Evolutionary conservation across 2,113 vertebrate species (phyloP).

Genomic region (Candoia aspera): DNA sequence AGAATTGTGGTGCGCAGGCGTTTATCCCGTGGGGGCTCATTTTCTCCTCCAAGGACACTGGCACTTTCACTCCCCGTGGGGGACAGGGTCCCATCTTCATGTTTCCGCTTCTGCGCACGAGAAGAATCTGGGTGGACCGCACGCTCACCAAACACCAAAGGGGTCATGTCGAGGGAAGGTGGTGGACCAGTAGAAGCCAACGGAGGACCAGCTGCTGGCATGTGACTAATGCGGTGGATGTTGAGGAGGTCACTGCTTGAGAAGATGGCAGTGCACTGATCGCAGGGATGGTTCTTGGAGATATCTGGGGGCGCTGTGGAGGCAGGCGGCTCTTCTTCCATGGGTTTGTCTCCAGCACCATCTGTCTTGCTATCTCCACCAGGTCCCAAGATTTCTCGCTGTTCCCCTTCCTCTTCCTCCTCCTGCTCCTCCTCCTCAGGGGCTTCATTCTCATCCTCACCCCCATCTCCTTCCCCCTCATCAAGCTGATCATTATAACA

Average conservation of each 20-base stretch:
- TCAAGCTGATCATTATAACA: constrained; percentile 65
- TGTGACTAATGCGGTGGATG: not conserved
- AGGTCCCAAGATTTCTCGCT: not conserved
- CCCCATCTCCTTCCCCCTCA: constrained; percentile 59
- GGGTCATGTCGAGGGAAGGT: constrained; percentile 45
- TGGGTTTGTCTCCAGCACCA: constrained; percentile 33
- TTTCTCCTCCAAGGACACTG: constrained; percentile 49
- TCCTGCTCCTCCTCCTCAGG: constrained; percentile 49
- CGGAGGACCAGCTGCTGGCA: not conserved
- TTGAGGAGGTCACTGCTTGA: not conserved
- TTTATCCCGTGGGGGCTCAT: constrained; percentile 71
- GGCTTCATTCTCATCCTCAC: constrained; percentile 50
- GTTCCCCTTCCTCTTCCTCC: constrained; percentile 38
- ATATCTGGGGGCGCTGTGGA: not conserved
- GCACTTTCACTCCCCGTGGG: constrained; percentile 64
- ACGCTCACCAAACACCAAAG: constrained; percentile 61
- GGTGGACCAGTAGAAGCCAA: constrained; percentile 21
- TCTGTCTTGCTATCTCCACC: constrained; percentile 26
- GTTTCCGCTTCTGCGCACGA: constrained; percentile 67
- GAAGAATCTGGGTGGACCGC: constrained; percentile 25
- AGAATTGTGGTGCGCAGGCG: constrained; percentile 89
- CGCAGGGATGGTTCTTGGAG: constrained; percentile 36
- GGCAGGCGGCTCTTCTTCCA: constrained; percentile 22
- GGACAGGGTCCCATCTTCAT: constrained; percentile 67
- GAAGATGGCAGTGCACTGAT: constrained; percentile 58